Percentiles rank a stretch among this genome's conserved stretches.
Conservation (phyloP, 2,113 vertebrate genomes). For the Chaetorhynchus papuensis region DNA sequence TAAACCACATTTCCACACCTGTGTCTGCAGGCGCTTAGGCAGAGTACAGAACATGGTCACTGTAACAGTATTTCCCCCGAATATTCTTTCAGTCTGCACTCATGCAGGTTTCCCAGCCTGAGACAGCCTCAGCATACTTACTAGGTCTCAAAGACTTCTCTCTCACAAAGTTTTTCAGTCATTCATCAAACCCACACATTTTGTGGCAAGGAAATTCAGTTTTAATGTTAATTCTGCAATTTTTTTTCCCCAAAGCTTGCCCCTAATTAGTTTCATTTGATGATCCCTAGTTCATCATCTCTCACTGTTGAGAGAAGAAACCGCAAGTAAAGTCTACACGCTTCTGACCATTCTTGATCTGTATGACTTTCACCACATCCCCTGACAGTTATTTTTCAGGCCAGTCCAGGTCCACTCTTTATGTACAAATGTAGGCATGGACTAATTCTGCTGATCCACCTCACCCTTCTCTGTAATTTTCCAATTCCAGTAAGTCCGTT, state of each 20-base stretch:
- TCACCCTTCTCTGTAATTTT: not conserved
- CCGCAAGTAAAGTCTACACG: accelerated
- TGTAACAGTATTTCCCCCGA: not conserved
- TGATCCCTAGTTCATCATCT: not conserved
- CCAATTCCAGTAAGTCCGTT: not conserved
- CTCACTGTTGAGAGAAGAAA: not conserved
- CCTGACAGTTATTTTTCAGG: not conserved
- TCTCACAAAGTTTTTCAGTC: not conserved
- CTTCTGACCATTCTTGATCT: not conserved
- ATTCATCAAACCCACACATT: not conserved
- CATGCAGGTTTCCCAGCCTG: not conserved
- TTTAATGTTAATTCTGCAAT: not conserved
- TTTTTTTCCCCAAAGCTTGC: not conserved
- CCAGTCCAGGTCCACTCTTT: not conserved
- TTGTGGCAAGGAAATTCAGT: not conserved
- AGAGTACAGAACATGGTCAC: not conserved
- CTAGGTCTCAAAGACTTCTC: not conserved
- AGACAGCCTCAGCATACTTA: not conserved
- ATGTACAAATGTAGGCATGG: not conserved
- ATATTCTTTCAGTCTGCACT: not conserved
- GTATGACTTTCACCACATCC: not conserved
- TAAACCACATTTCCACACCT: not conserved
- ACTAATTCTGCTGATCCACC: not conserved
- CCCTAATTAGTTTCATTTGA: not conserved
- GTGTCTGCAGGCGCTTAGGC: not conserved